Base-by-base conservation (phyloP, 2,888 invertebrate species). In the Sipunculus nudus region DNA sequence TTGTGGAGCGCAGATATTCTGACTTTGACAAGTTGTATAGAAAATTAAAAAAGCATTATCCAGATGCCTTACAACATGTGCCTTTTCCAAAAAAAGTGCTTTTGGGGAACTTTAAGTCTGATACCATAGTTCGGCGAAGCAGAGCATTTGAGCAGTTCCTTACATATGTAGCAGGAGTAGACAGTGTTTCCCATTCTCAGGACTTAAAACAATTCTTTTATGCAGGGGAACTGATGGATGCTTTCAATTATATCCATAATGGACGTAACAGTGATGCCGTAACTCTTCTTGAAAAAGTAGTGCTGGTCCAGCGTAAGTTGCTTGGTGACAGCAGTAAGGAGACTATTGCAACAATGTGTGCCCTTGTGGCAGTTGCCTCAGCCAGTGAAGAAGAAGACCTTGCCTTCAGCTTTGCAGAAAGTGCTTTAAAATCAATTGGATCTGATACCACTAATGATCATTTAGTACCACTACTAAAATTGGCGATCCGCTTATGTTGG, bases 41-140 rank as follows among this genome's bases (percentile, higher is more conserved):
- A n/a, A 61, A 68, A 10, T 61, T 84, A 29, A 73, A 67, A 52
- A 78, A 78, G 59, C 63, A 63, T 6, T 80, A 75, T 59, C 77
- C 80, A 2, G 53, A 73, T 10, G 53, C 75, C 6, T 74, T 84
- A 70, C 65, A 71, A 26, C 71, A 74, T 23, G 73, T 84, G 23
- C 70, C 76, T n/a, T 84, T 84, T 65, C 84, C 84, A 0, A 79
- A 78, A 53, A 84, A 84, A 69, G 65, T 76, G n/a, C 56, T 84
- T 3, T 59, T 78, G 29, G 82, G 83, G 3, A 84, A 84, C 66
- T 84, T 84, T 64, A 79, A 76, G 2, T 74, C 78, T 21, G 79
- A 81, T 39, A 84, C 82, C 16, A 81, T 79, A 31, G 81, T 81
- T 3, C 75, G 65, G 61, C 62, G 84, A 54, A 83, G 82, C 53